phyloP scores from a whole-genome alignment of 1,140 invertebrate species.

The Papilio aristodemus region DNA sequence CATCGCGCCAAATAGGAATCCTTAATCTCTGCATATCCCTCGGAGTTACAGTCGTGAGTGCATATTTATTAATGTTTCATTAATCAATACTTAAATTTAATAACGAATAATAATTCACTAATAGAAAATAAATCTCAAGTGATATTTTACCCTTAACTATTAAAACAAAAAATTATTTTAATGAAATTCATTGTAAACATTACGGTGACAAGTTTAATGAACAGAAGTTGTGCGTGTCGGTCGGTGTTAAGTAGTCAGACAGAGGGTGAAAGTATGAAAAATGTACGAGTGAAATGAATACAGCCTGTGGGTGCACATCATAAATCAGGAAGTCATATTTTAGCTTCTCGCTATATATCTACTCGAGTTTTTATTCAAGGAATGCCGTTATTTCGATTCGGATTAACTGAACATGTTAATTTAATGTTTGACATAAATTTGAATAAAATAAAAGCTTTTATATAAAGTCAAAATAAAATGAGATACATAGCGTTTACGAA shows the following conservation, averaged over 20 bases:
- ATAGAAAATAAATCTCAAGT: too few species aligned
- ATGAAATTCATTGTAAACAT: background rate
- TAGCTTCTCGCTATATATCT: background rate
- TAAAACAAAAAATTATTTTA: background rate
- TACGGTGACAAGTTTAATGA: background rate
- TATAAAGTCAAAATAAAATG: background rate
- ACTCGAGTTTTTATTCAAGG: slow-evolving; percentile 11
- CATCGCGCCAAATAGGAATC: too few species aligned
- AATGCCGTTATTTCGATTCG: slow-evolving; percentile 8
- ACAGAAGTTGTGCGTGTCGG: slow-evolving; percentile 8
- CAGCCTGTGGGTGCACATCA: slow-evolving; percentile 17
- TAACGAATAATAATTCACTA: background rate
- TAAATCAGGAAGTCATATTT: slow-evolving; percentile 25
- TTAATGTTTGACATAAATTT: slow-evolving; percentile 9
- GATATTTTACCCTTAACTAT: too few species aligned
- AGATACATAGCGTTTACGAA: too few species aligned
- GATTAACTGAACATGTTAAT: background rate
- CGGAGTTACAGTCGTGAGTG: too few species aligned
- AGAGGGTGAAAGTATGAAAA: slow-evolving; percentile 20
- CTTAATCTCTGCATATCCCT: too few species aligned
- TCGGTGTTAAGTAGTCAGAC: background rate
- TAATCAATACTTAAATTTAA: too few species aligned
- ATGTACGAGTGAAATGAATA: slow-evolving; percentile 22
- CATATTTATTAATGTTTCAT: too few species aligned
- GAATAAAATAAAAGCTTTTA: slow-evolving; percentile 3